These are phyloP conservation scores for Chionis minor DNA, from an alignment of 2,113 vertebrate species.

Conservation along the genomic window DNA sequence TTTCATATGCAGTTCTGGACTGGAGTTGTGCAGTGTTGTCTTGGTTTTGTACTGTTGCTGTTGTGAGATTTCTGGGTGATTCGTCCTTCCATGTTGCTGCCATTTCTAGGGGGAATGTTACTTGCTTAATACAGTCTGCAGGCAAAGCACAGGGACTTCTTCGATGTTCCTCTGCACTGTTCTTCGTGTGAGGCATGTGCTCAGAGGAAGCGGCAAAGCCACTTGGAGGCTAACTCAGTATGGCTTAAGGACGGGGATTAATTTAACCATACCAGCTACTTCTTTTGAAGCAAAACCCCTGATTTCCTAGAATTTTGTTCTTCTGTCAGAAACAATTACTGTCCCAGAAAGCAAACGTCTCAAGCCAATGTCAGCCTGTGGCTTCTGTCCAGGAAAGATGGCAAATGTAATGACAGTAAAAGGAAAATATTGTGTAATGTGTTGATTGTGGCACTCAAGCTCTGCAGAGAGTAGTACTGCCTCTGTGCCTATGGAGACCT, in stretches of 20 bases:
- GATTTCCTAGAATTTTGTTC: not conserved
- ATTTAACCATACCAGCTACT: not conserved
- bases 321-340: not conserved
- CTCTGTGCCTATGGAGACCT: not conserved
- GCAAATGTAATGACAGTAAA: not conserved
- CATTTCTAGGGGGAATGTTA: not conserved
- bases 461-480: not conserved
- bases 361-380: not conserved
- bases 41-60: not conserved
- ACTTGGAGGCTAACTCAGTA: not conserved
- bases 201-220: not conserved
- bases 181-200: not conserved
- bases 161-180: not conserved
- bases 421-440: not conserved
- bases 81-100: not conserved
- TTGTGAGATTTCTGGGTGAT: not conserved
- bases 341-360: not conserved
- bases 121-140: not conserved
- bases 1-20: not conserved
- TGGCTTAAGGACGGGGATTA: not conserved
- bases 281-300: not conserved
- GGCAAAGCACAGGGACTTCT: not conserved
- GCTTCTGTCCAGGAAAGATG: not conserved
- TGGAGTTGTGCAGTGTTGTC: not conserved
- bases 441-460: rapidly evolving